A percentile compares a stretch with the other conserved stretches of the same genome.
These are phyloP conservation scores for Alloplasta piceator DNA, from an alignment of 2,888 invertebrate species.

Conservation along the genomic window DNA sequence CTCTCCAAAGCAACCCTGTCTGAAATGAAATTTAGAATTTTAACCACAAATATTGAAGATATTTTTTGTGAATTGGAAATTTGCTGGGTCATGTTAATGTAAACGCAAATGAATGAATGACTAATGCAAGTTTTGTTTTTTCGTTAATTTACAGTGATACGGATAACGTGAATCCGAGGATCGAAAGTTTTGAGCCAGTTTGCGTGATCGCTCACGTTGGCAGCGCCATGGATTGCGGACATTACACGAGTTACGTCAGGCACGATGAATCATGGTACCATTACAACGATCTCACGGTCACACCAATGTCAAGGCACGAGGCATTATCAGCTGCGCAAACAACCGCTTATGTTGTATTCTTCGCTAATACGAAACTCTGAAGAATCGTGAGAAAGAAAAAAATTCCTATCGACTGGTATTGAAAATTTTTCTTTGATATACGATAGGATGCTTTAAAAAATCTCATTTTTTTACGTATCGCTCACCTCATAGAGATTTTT, in stretches of 20 bases:
- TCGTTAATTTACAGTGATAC: slow-evolving; percentile 41
- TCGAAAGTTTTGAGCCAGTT: slow-evolving; percentile 72
- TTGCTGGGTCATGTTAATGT: too few species aligned
- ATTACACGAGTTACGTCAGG: slow-evolving; percentile 77
- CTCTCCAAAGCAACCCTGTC: too few species aligned
- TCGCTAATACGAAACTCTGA: slow-evolving; percentile 68
- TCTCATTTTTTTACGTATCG: not conserved
- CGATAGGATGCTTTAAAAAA: too few species aligned
- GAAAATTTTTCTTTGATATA: too few species aligned
- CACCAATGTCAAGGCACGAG: slow-evolving; percentile 73
- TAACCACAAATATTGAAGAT: too few species aligned
- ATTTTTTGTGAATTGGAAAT: too few species aligned
- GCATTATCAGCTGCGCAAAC: slow-evolving; percentile 74
- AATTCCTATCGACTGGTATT: not conserved
- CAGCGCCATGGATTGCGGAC: slow-evolving; percentile 77
- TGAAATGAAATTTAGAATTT: too few species aligned
- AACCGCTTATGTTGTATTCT: slow-evolving; percentile 77
- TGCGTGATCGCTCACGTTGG: slow-evolving; percentile 78
- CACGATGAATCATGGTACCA: slow-evolving; percentile 76
- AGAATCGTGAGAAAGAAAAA: not conserved
- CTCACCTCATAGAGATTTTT: not conserved
- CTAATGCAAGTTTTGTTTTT: slow-evolving; percentile 10
- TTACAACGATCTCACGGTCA: slow-evolving; percentile 76
- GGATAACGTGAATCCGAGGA: slow-evolving; percentile 38
- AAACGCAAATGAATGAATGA: not conserved